These are phyloP conservation scores for Habroteleia sp. DNA, from an alignment of 2,888 invertebrate species.

Conservation along the genomic window DNA sequence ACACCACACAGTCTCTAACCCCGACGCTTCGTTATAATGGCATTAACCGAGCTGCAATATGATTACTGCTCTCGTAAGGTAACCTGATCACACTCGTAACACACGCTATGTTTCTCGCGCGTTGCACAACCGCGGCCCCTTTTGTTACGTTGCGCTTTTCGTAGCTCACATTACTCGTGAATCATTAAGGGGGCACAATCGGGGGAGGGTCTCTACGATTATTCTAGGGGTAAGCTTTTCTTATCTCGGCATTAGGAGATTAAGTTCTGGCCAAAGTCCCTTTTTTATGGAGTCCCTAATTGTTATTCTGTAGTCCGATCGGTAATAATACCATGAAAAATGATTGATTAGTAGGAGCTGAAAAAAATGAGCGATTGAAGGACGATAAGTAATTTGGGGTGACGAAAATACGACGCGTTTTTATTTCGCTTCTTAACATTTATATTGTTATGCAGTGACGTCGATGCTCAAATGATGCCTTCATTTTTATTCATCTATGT, in stretches of 20 bases:
- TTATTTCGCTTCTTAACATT: no score
- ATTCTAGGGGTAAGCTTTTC: conserved; percentile 68
- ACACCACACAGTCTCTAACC: conserved; percentile 68
- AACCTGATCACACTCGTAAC: conserved; percentile 80
- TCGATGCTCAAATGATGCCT: no score
- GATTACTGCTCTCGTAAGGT: conserved; percentile 80
- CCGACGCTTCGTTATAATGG: conserved; percentile 78
- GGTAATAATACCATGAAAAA: conserved; percentile 49
- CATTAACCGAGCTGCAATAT: conserved; percentile 81
- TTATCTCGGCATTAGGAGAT: conserved; percentile 79
- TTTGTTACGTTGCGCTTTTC: conserved; percentile 80
- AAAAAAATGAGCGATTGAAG: conserved; percentile 15
- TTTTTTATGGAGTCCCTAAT: conserved; percentile 45
- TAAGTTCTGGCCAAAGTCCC: conserved; percentile 61
- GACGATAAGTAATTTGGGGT: conserved; percentile 27
- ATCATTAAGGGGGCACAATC: conserved; percentile 73
- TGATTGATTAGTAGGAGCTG: conserved; percentile 32
- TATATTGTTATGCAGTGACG: no score
- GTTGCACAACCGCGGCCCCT: conserved; percentile 72
- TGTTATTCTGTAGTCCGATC: conserved; percentile 36
- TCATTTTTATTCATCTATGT: no score
- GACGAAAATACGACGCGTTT: no score
- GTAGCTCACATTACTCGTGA: conserved; percentile 80
- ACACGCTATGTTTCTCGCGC: conserved; percentile 69
- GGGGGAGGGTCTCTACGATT: conserved; percentile 22